Conservation (phyloP, 2,797 vertebrate genomes). For the Podargus strigoides region DNA sequence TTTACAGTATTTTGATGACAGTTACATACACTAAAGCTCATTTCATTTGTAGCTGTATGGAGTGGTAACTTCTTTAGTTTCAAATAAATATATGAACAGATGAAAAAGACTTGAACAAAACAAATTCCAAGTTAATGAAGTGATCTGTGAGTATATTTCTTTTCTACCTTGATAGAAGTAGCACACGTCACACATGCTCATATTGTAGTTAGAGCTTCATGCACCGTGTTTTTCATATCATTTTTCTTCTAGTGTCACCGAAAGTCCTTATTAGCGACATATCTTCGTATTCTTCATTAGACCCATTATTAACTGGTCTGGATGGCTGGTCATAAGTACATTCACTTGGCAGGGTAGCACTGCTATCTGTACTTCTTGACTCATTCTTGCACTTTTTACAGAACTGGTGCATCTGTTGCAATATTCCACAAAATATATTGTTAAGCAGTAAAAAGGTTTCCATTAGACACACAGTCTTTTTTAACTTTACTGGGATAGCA, state of each 20-base stretch:
- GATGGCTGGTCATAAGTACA: not conserved
- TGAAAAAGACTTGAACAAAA: not conserved
- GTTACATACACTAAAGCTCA: not conserved
- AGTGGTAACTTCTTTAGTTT: not conserved
- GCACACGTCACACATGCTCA: rapidly evolving
- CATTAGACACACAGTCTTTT: not conserved
- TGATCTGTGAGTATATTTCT: not conserved
- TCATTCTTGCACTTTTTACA: not conserved
- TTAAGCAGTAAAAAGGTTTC: not conserved
- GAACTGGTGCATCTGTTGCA: not conserved
- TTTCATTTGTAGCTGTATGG: not conserved
- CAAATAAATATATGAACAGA: not conserved
- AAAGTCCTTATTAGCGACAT: not conserved
- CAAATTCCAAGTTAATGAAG: not conserved
- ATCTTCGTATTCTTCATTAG: slow-evolving; percentile 9
- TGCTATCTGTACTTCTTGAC: not conserved
- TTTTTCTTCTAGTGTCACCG: not conserved
- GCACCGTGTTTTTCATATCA: not conserved
- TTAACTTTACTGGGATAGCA: not conserved
- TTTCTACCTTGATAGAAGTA: not conserved
- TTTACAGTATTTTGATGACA: not conserved
- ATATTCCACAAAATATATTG: not conserved
- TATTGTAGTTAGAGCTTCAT: not conserved
- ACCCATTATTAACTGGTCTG: not conserved
- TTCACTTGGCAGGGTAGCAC: not conserved